Evolutionary conservation across 2,113 vertebrate genomes (phyloP).

Genomic region (Apodemus speciosus): DNA sequence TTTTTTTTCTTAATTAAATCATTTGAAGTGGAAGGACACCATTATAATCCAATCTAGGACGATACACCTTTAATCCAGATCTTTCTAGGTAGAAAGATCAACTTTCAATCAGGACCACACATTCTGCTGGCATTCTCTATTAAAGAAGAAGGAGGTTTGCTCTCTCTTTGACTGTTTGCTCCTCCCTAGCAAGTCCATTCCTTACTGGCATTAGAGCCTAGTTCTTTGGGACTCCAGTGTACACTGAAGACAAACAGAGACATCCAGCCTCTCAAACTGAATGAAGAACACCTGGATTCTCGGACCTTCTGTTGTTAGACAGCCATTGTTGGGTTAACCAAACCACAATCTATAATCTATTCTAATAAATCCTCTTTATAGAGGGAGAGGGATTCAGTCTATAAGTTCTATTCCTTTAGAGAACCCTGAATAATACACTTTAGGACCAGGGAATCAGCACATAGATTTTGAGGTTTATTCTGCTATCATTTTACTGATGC

Average conservation of each 20-base stretch:
- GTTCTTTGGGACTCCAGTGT: neutral
- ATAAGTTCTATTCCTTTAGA: neutral
- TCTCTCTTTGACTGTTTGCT: neutral
- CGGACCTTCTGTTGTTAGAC: neutral
- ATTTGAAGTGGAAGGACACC: neutral
- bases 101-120: neutral
- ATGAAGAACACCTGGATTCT: neutral
- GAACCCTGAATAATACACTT: neutral
- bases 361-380: neutral
- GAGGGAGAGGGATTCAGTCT: neutral
- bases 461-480: neutral
- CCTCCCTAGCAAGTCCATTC: neutral
- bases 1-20: neutral
- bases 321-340: neutral
- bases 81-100: neutral
- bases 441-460: neutral
- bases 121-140: neutral
- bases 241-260: neutral
- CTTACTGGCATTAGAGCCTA: no score
- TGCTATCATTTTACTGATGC: neutral
- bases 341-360: neutral
- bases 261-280: neutral
- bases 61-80: neutral
- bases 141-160: neutral
- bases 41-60: neutral